Evolutionary conservation across 2,113 vertebrate genomes (phyloP), one percentile per base, ranked within the genome.

Genomic region (Hypomesus transpacificus): DNA sequence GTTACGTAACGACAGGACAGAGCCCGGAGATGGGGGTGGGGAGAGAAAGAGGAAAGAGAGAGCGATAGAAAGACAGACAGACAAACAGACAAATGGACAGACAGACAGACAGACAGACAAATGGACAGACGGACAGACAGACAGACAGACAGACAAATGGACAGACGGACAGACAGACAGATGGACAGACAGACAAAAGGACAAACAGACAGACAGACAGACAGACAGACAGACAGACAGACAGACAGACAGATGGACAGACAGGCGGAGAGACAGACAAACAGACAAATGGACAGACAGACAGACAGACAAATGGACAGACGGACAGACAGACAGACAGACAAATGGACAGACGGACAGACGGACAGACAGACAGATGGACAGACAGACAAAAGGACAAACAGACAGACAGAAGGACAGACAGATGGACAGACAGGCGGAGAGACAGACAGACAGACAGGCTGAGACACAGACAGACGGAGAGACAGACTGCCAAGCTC

Each of bases 401-500:
- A 1, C n/a, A n/a, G n/a, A n/a, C n/a, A n/a, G n/a, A n/a, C n/a
- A n/a, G n/a, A n/a, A n/a, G n/a, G n/a, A n/a, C 52, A 9, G 5
- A 11, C 20, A 50, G 18, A 22, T 1, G 21, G 39, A 18, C 14
- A 46, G 31, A 7, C 18, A n/a, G n/a, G n/a, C n/a, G 9, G n/a
- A 17, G 16, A 57, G 18, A 63, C 17, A 13, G 5, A 14, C 2
- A 20, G 9, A 1, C 21, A 50, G 58, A 6, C 6, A 53, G 11
- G n/a, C n/a, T n/a, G n/a, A n/a, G n/a, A n/a, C n/a, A 1, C 8
- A 58, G 70, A 58, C 52, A 39, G 21, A n/a, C 75, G 61, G 56
- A 14, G 3, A 16, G 9, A 18, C 34, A 79, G 76, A 22, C 68
- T 53, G 68, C 72, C 64, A 59, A 59, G 95, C 95, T 83, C 90